Evolutionary conservation across 1,140 invertebrate species (phyloP), one percentile per base, ranked within the genome.

Genomic region (Chironomus tepperi): DNA sequence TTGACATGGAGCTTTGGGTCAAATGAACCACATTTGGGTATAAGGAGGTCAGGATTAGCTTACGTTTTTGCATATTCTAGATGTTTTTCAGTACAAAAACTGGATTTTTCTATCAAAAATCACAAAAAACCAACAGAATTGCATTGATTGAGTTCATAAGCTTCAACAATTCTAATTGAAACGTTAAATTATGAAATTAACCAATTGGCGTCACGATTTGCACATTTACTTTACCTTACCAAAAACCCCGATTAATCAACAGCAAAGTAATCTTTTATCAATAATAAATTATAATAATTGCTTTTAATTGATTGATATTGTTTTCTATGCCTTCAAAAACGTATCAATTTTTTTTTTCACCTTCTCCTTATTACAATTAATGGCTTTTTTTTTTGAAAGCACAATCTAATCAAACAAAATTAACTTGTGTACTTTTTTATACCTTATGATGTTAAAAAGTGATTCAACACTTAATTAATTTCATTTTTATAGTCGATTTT

Each of bases 221-320:
- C 47, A 57, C 5, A 57, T 47, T 57, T 57, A n/a, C 47, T 57
- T 12, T 57, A 34, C 24, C 47, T 57, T 57, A n/a, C 12, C n/a
- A n/a, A n/a, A n/a, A n/a, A n/a, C 5, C 3, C 5, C 47, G 47
- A 57, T 57, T 57, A 12, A 57, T 57, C 47, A 57, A 57, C 18
- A 10, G 65, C n/a, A 70, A 18, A 9, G 16, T 18, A 15, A 18
- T 70, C 18, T 70, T 16, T 70, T 70, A 70, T 70, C 65, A 70
- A 21, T 70, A 70, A 70, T 70, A 18, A 70, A 70, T 70, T 70
- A 21, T 70, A 70, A 70, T 70, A 70, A 70, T 70, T 70, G 65
- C 65, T 21, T 6, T 70, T 70, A 70, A 70, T 70, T 70, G 65
- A 70, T 70, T 70, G 65, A 70, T 57, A 57, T 19, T 70, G n/a